These are phyloP conservation scores for Frankliniella intonsa DNA, from an alignment of 2,888 invertebrate species.

Conservation along the genomic window DNA sequence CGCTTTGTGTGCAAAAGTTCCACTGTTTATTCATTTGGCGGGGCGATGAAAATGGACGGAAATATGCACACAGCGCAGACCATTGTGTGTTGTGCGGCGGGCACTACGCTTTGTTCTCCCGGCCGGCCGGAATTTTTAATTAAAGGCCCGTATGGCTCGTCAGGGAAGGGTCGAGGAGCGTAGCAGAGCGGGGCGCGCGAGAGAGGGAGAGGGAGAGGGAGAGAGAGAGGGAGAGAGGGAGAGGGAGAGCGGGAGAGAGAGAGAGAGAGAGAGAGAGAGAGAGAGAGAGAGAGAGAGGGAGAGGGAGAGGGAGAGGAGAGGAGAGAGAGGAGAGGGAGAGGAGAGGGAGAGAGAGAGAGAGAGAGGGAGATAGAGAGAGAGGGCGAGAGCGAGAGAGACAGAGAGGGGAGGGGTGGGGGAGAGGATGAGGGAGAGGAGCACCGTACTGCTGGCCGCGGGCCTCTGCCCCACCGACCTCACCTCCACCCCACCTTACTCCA, in stretches of 20 bases:
- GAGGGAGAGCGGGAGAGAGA: not conserved
- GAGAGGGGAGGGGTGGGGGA: not conserved
- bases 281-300: constrained; percentile 34
- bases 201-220: not conserved
- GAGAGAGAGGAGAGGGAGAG: not conserved
- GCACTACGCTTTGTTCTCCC: not conserved
- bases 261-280: constrained; percentile 31
- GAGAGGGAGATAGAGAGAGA: constrained; percentile 31
- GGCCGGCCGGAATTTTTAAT: constrained; percentile 4
- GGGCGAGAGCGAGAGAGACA: constrained; percentile 33
- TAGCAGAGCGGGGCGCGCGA: not conserved
- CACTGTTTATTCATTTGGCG: not conserved
- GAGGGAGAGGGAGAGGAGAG: too few relatives aligned
- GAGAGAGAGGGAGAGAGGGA: not conserved
- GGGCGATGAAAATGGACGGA: constrained; percentile 18
- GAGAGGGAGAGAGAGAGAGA: too few relatives aligned
- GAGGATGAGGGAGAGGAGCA: not conserved
- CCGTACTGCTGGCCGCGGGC: not conserved
- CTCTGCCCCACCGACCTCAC: not conserved
- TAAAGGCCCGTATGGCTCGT: constrained; percentile 16
- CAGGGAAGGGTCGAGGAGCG: not conserved
- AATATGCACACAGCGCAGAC: constrained; percentile 11
- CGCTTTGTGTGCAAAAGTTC: not conserved
- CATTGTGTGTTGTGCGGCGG: constrained; percentile 4
- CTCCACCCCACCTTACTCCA: not conserved